These are phyloP conservation scores for Chloromyia formosa DNA, from an alignment of 2,888 invertebrate species.

Conservation along the genomic window DNA sequence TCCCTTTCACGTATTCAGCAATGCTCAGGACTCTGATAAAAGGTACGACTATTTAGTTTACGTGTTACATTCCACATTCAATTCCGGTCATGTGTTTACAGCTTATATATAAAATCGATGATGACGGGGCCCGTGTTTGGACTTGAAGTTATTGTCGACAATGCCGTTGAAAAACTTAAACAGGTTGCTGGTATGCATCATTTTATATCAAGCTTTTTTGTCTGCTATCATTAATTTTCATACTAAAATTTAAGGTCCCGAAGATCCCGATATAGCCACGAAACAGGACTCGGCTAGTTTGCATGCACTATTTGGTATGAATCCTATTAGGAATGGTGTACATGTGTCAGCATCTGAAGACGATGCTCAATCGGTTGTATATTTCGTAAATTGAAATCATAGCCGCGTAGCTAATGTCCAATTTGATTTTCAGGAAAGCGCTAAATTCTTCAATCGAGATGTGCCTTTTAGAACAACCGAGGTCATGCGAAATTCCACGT, in stretches of 20 bases:
- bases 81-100: neutral
- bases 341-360: conserved; percentile 72
- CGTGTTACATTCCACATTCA: conserved; percentile 7
- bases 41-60: conserved; percentile 55
- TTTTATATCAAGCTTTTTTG: too few species aligned
- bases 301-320: conserved; percentile 73
- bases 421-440: conserved; percentile 20
- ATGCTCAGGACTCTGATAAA: conserved; percentile 67
- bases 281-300: conserved; percentile 68
- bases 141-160: conserved; percentile 59
- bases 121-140: conserved; percentile 56
- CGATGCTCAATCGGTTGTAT: conserved; percentile 62
- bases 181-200: conserved; percentile 51
- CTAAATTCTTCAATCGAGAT: conserved; percentile 69
- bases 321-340: conserved; percentile 74
- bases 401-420: too few species aligned
- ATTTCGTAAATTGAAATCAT: neutral
- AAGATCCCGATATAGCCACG: conserved; percentile 70
- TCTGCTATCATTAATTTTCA: too few species aligned
- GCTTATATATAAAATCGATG: conserved; percentile 40
- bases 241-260: conserved; percentile 65
- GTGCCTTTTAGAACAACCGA: conserved; percentile 67
- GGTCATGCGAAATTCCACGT: conserved; percentile 73
- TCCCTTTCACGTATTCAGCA: conserved; percentile 70
- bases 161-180: conserved; percentile 59